Conservation (phyloP, 2,888 invertebrate genomes). For the Cerceris rybyensis region DNA sequence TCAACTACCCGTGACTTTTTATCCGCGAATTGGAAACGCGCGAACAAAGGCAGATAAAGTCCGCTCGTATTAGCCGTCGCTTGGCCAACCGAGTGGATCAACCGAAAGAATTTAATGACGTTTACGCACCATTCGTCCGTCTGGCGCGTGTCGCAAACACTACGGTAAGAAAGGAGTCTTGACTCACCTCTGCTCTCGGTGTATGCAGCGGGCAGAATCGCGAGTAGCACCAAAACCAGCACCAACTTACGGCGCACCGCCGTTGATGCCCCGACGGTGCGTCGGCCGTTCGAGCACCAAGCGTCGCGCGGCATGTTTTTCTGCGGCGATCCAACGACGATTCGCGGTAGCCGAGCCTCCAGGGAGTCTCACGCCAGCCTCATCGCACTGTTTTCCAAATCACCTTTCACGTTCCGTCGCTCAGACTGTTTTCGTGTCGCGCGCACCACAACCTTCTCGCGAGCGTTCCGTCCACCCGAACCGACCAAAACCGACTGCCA, state of each 20-base stretch:
- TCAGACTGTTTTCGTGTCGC: slow-evolving; percentile 51
- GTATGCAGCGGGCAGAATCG: slow-evolving; percentile 62
- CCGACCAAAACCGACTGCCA: slow-evolving; percentile 41
- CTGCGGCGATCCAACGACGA: slow-evolving; percentile 23
- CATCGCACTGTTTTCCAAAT: slow-evolving; percentile 61
- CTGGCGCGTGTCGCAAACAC: not conserved
- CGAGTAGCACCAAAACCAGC: slow-evolving; percentile 69
- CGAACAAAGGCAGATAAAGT: no score
- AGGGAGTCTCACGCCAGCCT: slow-evolving; percentile 64
- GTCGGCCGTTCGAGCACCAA: slow-evolving; percentile 60
- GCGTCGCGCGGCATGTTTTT: slow-evolving; percentile 75
- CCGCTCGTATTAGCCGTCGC: no score
- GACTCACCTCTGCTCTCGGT: slow-evolving; percentile 74
- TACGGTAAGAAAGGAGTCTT: not conserved
- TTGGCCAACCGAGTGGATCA: no score
- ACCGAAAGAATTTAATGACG: no score
- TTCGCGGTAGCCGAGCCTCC: slow-evolving; percentile 40
- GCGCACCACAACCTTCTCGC: slow-evolving; percentile 61
- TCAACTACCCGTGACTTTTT: no score
- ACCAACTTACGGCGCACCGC: slow-evolving; percentile 71
- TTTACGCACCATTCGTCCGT: no score
- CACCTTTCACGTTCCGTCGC: slow-evolving; percentile 50
- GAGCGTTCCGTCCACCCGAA: slow-evolving; percentile 65
- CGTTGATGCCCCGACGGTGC: slow-evolving; percentile 53
- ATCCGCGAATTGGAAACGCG: no score